Base-by-base conservation (phyloP, 2,113 vertebrate genomes). In the Lipophrys pholis region DNA sequence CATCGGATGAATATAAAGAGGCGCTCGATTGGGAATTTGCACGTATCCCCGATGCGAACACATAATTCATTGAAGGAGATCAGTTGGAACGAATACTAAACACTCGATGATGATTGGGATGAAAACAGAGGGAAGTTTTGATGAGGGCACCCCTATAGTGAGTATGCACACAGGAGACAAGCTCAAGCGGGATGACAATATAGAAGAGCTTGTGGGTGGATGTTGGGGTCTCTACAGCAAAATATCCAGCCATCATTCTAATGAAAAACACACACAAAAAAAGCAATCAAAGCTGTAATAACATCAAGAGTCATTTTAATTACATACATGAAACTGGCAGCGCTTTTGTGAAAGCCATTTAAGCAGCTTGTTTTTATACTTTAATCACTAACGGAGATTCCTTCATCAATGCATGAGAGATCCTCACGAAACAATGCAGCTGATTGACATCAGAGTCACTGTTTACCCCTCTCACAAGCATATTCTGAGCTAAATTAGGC, bases 401-500 rank as follows among this genome's bases (percentile, higher is more conserved):
- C 21, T 30, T 30, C 21, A 30, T 30, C 21, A 30, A 30, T 30
- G 21, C 21, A 30, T 30, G 21, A 30, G 21, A 4, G 21, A 30
- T 30, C 21, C 21, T 30, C 21, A 30, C 21, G 21, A 30, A 30
- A 30, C 21, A 30, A 30, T 2, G 21, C 21, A 30, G 21, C 21
- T 30, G 21, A 30, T 30, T 30, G 21, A 30, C 21, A 30, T 30
- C 21, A 30, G 21, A 30, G 21, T 30, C 21, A 36, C 0, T 43
- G 41, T 43, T 43, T 43, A 3, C 41, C 41, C 41, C 21, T 30
- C 21, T 30, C 21, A 30, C 21, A 30, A 2, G 21, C 21, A 30
- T 30, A 30, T 30, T 30, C 21, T 30, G 21, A 30, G 30, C n/a
- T 14, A 51, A 73, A 73, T 62, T 6, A 52, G 52, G 46, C 62